phyloP scores from a whole-genome alignment of 2,113 vertebrate species.

The Zingel zingel region DNA sequence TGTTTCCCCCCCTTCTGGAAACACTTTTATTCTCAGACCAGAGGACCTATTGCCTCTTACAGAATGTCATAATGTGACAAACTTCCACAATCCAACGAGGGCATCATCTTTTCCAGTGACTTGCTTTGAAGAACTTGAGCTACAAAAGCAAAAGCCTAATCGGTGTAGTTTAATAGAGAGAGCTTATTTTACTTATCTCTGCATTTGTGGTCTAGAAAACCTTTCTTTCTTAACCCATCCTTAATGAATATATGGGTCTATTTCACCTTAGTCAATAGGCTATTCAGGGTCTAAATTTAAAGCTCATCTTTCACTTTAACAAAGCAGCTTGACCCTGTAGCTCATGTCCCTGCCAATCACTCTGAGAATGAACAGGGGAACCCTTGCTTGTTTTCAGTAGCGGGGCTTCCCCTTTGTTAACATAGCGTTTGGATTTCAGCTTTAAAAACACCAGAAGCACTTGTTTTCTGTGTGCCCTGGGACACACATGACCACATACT shows the following conservation, averaged over 20 bases:
- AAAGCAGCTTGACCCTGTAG: slow-evolving; percentile 42
- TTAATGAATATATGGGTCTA: background rate
- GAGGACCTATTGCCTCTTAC: background rate
- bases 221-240: background rate
- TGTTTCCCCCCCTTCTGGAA: background rate
- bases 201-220: background rate
- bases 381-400: slow-evolving; percentile 35
- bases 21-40: background rate
- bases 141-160: background rate
- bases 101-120: background rate
- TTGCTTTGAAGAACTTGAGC: background rate
- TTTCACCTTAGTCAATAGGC: background rate
- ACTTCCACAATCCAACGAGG: background rate
- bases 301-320: slow-evolving; percentile 29
- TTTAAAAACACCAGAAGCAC: slow-evolving; percentile 44
- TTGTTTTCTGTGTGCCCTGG: slow-evolving; percentile 33
- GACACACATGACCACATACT: slow-evolving; percentile 2
- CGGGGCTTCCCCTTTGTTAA: slow-evolving; percentile 39
- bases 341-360: slow-evolving; percentile 58
- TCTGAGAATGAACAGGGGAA: slow-evolving; percentile 1
- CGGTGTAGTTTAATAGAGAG: background rate
- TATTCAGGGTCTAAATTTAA: slow-evolving; percentile 10
- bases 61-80: too few relatives aligned
- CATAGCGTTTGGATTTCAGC: slow-evolving; percentile 51
- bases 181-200: background rate